Percentiles rank a stretch among this genome's conserved stretches.
These are phyloP conservation scores for Cheiracanthium punctorium DNA, from an alignment of 2,888 invertebrate genomes.

Conservation along the genomic window DNA sequence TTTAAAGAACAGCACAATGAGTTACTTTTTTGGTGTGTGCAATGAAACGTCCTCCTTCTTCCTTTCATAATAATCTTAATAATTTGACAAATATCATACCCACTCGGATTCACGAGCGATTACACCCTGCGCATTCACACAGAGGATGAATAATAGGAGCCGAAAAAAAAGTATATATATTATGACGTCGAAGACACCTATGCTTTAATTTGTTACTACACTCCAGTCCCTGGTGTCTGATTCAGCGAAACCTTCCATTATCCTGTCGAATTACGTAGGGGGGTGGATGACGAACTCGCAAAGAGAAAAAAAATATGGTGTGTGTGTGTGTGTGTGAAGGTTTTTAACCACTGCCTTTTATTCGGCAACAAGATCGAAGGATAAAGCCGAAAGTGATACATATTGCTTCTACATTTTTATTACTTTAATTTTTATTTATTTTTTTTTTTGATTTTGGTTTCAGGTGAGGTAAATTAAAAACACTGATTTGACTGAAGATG, in stretches of 20 bases:
- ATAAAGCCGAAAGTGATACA: background rate
- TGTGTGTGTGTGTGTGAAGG: constrained; percentile 9
- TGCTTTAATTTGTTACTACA: background rate
- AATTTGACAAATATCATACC: background rate
- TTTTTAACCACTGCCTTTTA: constrained; percentile 18
- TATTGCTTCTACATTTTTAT: too few relatives aligned
- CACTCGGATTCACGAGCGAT: background rate
- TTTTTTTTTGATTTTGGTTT: too few relatives aligned
- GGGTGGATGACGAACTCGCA: background rate
- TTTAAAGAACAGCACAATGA: too few relatives aligned
- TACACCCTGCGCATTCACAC: background rate
- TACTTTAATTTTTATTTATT: too few relatives aligned
- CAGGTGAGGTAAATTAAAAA: too few relatives aligned
- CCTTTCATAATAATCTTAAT: too few relatives aligned
- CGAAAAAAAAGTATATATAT: background rate
- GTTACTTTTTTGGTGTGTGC: too few relatives aligned
- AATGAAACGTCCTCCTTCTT: too few relatives aligned
- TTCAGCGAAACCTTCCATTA: constrained; percentile 22
- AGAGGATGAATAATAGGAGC: background rate
- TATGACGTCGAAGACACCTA: background rate
- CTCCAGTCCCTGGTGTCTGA: background rate
- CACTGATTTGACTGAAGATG: too few relatives aligned
- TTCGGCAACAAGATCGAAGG: constrained; percentile 12
- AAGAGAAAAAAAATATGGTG: constrained; percentile 20
- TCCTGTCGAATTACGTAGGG: constrained; percentile 20